Evolutionary conservation across 1,140 invertebrate genomes (phyloP).

Genomic region (Drosophila serrata): DNA sequence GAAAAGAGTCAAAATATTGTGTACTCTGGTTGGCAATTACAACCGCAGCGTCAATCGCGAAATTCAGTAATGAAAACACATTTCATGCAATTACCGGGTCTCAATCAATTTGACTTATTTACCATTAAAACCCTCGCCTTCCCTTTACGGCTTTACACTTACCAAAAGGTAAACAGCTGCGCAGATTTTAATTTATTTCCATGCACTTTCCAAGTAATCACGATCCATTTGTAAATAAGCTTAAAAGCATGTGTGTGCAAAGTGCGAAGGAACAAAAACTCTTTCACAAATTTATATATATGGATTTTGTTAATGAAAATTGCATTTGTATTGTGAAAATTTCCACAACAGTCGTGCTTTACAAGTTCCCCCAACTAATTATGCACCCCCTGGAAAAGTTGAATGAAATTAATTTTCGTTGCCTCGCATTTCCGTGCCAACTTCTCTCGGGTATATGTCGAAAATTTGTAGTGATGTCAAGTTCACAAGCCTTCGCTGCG

Average conservation of each 20-base stretch:
- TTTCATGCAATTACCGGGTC: slow-evolving; percentile 40
- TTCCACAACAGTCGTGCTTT: background rate
- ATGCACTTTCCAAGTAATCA: slow-evolving; percentile 39
- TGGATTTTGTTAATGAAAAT: slow-evolving; percentile 40
- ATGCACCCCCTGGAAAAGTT: slow-evolving; percentile 50
- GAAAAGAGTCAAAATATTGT: slow-evolving; percentile 32
- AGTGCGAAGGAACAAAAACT: slow-evolving; percentile 10
- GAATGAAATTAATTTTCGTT: slow-evolving; percentile 46
- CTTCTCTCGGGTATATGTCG: slow-evolving; percentile 18
- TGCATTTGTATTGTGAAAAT: slow-evolving; percentile 32
- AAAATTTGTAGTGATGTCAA: slow-evolving; percentile 51
- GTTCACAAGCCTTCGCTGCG: slow-evolving; percentile 40
- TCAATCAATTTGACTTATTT: slow-evolving; percentile 55
- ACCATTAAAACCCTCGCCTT: background rate
- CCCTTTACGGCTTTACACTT: background rate
- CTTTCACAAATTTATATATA: slow-evolving; percentile 31
- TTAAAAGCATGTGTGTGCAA: background rate
- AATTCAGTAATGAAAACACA: slow-evolving; percentile 29
- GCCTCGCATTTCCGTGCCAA: slow-evolving; percentile 6
- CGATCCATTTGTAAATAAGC: slow-evolving; percentile 45
- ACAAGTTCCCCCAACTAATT: slow-evolving; percentile 54
- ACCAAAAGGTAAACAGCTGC: slow-evolving; percentile 30
- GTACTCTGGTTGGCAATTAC: slow-evolving; percentile 17
- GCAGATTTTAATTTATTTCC: slow-evolving; percentile 53
- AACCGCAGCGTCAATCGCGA: slow-evolving; percentile 13